These are phyloP conservation scores for Ara ararauna DNA, from an alignment of 2,797 vertebrate genomes.

Conservation along the genomic window DNA sequence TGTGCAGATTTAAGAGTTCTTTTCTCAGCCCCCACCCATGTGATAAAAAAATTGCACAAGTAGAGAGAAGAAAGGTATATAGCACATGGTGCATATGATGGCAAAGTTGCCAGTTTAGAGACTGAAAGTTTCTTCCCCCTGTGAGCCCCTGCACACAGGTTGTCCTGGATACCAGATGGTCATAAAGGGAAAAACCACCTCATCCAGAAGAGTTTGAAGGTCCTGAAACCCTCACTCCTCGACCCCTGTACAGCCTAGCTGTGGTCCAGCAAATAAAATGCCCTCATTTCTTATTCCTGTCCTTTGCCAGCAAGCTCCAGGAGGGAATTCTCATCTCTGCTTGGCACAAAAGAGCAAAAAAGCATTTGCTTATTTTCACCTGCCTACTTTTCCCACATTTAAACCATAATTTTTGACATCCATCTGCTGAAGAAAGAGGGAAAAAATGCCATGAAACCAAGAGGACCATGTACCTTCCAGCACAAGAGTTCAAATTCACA, in stretches of 20 bases:
- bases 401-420: background rate
- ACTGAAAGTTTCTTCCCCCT: background rate
- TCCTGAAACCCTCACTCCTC: background rate
- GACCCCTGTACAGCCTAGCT: rapidly evolving
- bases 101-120: background rate
- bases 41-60: background rate
- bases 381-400: background rate
- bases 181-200: background rate
- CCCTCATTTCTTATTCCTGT: background rate
- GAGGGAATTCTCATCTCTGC: background rate
- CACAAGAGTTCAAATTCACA: background rate
- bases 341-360: background rate
- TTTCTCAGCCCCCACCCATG: background rate
- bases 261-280: background rate
- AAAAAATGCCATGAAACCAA: background rate
- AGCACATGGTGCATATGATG: background rate
- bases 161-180: background rate
- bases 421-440: background rate
- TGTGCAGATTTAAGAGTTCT: background rate
- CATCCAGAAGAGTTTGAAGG: background rate
- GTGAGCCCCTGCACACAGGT: background rate
- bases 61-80: background rate
- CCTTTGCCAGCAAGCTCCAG: background rate
- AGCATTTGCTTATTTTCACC: background rate
- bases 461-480: background rate